phyloP scores from a whole-genome alignment of 2,888 invertebrate species.

The Odontomyia ornata region DNA sequence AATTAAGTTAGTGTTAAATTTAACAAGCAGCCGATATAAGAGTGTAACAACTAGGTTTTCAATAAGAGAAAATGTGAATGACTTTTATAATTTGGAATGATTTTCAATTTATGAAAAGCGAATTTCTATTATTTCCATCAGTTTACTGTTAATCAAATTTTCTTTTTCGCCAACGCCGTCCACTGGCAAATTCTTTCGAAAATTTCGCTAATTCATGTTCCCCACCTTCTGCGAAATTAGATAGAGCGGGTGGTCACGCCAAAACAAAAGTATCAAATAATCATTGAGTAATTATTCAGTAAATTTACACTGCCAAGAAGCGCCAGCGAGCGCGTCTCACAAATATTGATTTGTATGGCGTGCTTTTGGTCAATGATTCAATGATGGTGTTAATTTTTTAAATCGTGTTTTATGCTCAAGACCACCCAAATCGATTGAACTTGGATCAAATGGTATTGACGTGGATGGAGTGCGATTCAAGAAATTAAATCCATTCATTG shows the following conservation, averaged over 20 bases:
- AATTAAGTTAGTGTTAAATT: no score
- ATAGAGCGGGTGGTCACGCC: slow-evolving; percentile 16
- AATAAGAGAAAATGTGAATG: no score
- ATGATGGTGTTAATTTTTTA: slow-evolving; percentile 21
- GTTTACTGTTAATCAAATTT: no score
- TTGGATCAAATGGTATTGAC: neutral
- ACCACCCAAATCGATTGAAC: slow-evolving; percentile 12
- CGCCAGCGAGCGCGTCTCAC: neutral
- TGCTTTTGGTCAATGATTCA: slow-evolving; percentile 12
- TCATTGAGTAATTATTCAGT: slow-evolving; percentile 20
- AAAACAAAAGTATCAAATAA: slow-evolving; percentile 6
- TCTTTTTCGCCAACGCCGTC: no score
- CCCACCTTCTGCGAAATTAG: no score
- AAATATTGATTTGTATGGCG: neutral
- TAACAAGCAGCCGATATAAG: no score
- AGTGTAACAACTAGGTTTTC: no score
- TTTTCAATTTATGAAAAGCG: no score
- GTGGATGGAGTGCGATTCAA: neutral
- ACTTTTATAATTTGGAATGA: no score
- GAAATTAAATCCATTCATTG: neutral
- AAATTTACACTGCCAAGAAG: slow-evolving; percentile 1
- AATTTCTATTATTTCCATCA: no score
- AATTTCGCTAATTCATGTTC: slow-evolving; percentile 6
- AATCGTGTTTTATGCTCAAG: neutral
- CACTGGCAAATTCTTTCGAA: neutral